Conservation (phyloP, 2,888 invertebrate species). For the Agrypnus murinus region DNA sequence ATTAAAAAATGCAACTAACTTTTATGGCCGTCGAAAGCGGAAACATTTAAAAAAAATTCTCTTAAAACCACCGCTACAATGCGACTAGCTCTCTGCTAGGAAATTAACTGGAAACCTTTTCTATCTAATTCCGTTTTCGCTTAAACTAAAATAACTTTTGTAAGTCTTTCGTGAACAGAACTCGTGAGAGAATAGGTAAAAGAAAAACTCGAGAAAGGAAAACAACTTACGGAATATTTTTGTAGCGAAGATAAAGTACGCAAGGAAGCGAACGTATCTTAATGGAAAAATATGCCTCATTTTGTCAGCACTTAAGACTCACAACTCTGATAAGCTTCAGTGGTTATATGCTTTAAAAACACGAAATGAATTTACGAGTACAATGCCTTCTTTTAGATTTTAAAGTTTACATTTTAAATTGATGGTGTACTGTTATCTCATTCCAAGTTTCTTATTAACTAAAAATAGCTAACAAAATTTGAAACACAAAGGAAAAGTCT, state of each 20-base stretch:
- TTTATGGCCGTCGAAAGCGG: neutral
- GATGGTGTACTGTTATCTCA: slow-evolving; percentile 14
- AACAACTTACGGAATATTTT: slow-evolving; percentile 14
- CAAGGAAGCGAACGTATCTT: slow-evolving; percentile 37
- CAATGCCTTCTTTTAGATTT: slow-evolving; percentile 31
- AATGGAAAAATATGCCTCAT: slow-evolving; percentile 38
- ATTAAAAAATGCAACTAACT: slow-evolving; percentile 11
- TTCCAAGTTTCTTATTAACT: neutral
- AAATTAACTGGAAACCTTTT: slow-evolving; percentile 12
- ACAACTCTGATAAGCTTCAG: slow-evolving; percentile 33
- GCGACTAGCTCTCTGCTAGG: too few species aligned
- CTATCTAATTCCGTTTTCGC: slow-evolving; percentile 7
- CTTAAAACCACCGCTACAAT: neutral
- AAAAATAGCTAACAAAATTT: slow-evolving; percentile 27
- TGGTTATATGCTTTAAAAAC: slow-evolving; percentile 34
- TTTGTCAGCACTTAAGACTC: slow-evolving; percentile 40
- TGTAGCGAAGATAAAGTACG: slow-evolving; percentile 29
- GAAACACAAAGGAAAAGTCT: too few species aligned
- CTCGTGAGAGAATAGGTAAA: neutral
- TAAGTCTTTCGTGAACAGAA: slow-evolving; percentile 8
- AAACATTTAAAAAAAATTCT: too few species aligned
- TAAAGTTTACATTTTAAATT: slow-evolving; percentile 21
- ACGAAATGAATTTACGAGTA: slow-evolving; percentile 44
- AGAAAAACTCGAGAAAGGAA: neutral
- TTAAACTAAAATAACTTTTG: slow-evolving; percentile 5